Evolutionary conservation across 2,797 vertebrate genomes (phyloP), one percentile per base, ranked within the genome.

Genomic region (Chromobotia macracanthus): DNA sequence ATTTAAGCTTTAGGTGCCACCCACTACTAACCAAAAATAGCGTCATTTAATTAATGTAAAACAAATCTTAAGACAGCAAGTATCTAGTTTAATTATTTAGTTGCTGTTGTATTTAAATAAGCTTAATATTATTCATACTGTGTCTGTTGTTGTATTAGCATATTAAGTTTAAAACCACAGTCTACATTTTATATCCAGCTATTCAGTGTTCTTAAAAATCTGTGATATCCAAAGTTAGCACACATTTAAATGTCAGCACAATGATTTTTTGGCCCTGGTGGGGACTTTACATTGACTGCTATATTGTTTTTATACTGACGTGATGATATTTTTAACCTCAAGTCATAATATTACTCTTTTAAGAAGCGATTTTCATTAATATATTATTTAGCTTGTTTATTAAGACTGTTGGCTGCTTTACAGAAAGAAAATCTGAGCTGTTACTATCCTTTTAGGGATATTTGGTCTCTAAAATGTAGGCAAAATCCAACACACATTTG

Each of bases 1-100:
- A 63, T 74, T 63, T 13, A 63, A 23, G 19, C 13, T 76, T 76
- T 75, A 19, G 19, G 16, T 21, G 41, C 19, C 56, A 38, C 56
- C 15, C 55, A 51, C 25, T 13, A 23, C 23, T 77, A 46, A 46
- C 63, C 11, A 15, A 66, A 67, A 77, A 68, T 19, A 58, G 53
- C 38, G 58, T 31, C 2, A 48, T 48, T 56, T 41, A 44, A 66
- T 44, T 19, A 0, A 68, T 67, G 38, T 48, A 16, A 63, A 63
- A 35, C 18, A 1, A 35, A 25, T 65, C 16, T 41, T 25, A 65
- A 64, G 1, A 61, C 1, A 3, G 53, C 10, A 25, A 41, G 35
- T 16, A 56, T 38, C 12, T 56, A 25, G 25, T 75, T 48, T 5
- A 19, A 44, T 61, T 53, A 21, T 51, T 51, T 64, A 51, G 13